These are phyloP conservation scores for Microvelia longipes DNA, from an alignment of 1,140 invertebrate genomes.

Conservation along the genomic window DNA sequence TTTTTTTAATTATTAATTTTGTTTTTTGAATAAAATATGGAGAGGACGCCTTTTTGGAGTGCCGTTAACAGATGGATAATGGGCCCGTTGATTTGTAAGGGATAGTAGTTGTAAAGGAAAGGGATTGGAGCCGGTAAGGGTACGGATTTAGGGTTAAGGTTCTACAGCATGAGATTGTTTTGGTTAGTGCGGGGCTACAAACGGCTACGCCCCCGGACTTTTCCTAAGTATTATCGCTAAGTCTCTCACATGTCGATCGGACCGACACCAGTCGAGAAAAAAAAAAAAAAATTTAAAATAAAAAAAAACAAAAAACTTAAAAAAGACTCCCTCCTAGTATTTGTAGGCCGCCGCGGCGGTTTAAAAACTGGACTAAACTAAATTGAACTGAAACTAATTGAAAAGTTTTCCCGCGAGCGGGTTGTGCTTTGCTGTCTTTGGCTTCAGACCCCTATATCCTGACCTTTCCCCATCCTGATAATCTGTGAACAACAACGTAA, in stretches of 20 bases:
- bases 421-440: too few species aligned
- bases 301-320: neutral
- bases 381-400: too few species aligned
- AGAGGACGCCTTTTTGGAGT: neutral
- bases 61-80: constrained; percentile 5
- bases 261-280: neutral
- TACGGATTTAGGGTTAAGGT: neutral
- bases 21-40: constrained; percentile 5
- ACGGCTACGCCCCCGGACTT: neutral
- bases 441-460: too few species aligned
- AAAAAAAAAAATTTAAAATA: neutral
- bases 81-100: neutral
- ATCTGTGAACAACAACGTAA: too few species aligned
- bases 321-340: neutral
- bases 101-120: neutral
- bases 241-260: neutral
- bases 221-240: neutral
- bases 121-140: constrained; percentile 2
- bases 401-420: too few species aligned
- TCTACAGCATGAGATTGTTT: neutral
- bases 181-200: neutral
- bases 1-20: neutral
- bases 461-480: too few species aligned
- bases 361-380: too few species aligned
- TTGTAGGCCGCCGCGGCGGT: neutral